phyloP scores from a whole-genome alignment of 1,140 invertebrate genomes.

The Panulirus ornatus region DNA sequence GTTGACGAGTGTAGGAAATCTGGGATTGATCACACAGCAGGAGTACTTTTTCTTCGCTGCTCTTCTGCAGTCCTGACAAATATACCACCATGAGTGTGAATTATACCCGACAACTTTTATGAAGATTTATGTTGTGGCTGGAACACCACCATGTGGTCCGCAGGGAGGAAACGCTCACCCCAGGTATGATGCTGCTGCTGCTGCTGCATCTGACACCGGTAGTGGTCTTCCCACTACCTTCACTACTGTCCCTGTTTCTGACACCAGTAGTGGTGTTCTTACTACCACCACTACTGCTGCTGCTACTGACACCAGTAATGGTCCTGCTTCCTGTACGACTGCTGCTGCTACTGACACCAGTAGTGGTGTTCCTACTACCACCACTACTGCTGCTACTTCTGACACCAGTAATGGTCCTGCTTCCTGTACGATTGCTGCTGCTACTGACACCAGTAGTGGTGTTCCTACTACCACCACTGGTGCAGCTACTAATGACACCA shows the following conservation, averaged over 20 bases:
- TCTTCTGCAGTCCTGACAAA: too few relatives aligned
- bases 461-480: neutral
- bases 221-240: too few relatives aligned
- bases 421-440: neutral
- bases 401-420: neutral
- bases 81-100: too few relatives aligned
- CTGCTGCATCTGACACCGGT: too few relatives aligned
- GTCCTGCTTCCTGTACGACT: neutral
- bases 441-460: neutral
- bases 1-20: too few relatives aligned
- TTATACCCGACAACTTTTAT: too few relatives aligned
- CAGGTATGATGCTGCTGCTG: too few relatives aligned
- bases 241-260: neutral
- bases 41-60: too few relatives aligned
- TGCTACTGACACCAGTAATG: neutral
- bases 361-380: neutral
- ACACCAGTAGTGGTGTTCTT: neutral
- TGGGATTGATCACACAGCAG: too few relatives aligned
- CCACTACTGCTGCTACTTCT: slow-evolving; percentile 2
- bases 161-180: too few relatives aligned
- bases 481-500: neutral
- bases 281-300: slow-evolving; percentile 8
- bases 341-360: neutral
- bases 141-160: too few relatives aligned
- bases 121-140: too few relatives aligned